phyloP scores from a whole-genome alignment of 2,888 invertebrate genomes.

The Willowsia nigromaculata region DNA sequence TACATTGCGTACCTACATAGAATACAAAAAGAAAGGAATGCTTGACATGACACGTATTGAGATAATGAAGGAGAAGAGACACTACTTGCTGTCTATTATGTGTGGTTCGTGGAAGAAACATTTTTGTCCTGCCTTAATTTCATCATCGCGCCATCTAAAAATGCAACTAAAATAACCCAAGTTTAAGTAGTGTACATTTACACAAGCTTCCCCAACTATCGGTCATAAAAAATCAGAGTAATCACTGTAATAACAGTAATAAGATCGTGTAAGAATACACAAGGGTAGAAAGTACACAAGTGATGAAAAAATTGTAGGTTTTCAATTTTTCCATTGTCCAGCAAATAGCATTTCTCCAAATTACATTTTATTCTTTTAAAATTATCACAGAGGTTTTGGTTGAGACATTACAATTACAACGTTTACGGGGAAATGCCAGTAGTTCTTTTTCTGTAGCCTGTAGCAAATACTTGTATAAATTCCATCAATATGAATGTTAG shows the following conservation, averaged over 20 bases:
- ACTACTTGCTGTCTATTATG: not conserved
- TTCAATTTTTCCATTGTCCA: constrained; percentile 32
- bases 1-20: not conserved
- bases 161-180: constrained; percentile 10
- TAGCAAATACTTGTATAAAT: no score
- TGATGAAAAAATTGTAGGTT: constrained; percentile 8
- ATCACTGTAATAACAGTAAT: constrained; percentile 47
- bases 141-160: not conserved
- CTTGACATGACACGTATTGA: constrained; percentile 56
- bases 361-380: not conserved
- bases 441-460: no score
- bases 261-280: constrained; percentile 36
- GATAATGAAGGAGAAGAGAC: constrained; percentile 43
- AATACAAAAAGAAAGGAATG: constrained; percentile 51
- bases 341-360: constrained; percentile 14
- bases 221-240: not conserved
- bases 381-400: no score
- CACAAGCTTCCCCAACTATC: not conserved
- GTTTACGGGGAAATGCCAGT: no score
- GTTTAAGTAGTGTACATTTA: not conserved
- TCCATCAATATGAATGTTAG: no score
- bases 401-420: no score
- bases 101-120: not conserved
- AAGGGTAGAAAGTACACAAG: no score
- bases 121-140: constrained; percentile 7